Conservation (phyloP, 2,797 vertebrate genomes). For the Eulemur rubriventer region DNA sequence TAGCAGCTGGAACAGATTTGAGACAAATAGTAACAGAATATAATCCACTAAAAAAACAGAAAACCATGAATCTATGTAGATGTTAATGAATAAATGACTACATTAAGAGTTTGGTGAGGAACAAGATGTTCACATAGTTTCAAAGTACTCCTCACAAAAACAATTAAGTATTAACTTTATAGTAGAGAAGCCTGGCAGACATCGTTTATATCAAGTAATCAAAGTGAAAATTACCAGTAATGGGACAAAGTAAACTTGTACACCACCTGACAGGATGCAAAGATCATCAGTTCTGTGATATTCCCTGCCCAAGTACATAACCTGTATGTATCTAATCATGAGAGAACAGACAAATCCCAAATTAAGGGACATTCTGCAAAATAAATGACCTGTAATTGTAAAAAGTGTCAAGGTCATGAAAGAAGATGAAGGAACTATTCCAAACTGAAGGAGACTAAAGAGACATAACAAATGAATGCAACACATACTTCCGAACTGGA, state of each 20-base stretch:
- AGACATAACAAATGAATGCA: not conserved
- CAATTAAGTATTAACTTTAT: not conserved
- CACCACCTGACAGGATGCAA: not conserved
- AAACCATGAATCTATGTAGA: not conserved
- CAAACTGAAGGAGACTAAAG: not conserved
- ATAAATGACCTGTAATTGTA: not conserved
- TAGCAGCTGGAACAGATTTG: not conserved
- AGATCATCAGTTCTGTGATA: not conserved
- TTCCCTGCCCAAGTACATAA: not conserved
- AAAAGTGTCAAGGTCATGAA: slow-evolving; percentile 32
- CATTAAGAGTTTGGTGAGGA: slow-evolving; percentile 1
- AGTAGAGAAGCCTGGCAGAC: not conserved
- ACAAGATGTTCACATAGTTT: slow-evolving; percentile 29
- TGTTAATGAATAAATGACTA: not conserved
- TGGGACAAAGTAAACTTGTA: not conserved
- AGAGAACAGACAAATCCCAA: not conserved
- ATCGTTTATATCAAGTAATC: not conserved
- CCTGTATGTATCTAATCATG: not conserved
- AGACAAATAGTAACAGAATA: slow-evolving; percentile 31
- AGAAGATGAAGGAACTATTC: not conserved
- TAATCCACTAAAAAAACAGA: not conserved
- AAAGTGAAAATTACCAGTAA: slow-evolving; percentile 39
- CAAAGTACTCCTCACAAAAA: slow-evolving; percentile 40
- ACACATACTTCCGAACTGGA: not conserved
- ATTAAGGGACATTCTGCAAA: slow-evolving; percentile 30